phyloP scores from a whole-genome alignment of 2,797 vertebrate species.

The Smutsia temminckii region DNA sequence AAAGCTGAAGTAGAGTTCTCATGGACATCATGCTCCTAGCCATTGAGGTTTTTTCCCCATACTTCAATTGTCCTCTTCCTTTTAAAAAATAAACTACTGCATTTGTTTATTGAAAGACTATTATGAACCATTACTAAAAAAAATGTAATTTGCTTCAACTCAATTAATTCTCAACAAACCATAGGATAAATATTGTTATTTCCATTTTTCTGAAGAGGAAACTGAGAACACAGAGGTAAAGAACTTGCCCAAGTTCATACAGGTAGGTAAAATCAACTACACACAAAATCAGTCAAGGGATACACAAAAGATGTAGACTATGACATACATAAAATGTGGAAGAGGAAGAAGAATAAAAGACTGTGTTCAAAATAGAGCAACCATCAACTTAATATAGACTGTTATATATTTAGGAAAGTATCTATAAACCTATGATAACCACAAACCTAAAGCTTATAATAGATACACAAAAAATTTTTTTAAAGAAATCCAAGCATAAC shows the following conservation, averaged over 20 bases:
- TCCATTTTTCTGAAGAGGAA: conserved; percentile 18
- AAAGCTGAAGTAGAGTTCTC: neutral
- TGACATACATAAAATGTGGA: too few species aligned
- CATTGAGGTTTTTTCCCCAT: neutral
- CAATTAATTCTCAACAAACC: neutral
- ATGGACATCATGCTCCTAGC: neutral
- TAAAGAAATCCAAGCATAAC: too few species aligned
- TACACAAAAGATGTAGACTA: too few species aligned
- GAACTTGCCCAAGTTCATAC: neutral
- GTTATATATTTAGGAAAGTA: too few species aligned
- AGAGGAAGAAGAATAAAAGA: too few species aligned
- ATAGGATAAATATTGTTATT: neutral
- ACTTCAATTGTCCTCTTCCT: neutral
- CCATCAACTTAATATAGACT: too few species aligned
- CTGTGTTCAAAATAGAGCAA: too few species aligned
- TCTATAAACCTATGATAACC: too few species aligned
- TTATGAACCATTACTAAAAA: neutral
- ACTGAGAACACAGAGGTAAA: neutral
- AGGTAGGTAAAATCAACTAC: neutral
- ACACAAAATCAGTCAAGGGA: too few species aligned
- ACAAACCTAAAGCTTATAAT: too few species aligned
- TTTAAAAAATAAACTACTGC: neutral
- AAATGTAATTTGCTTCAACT: neutral
- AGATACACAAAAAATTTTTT: too few species aligned
- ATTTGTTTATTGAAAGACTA: neutral